Conservation (phyloP, 2,797 vertebrate species). For the Aratinga solstitialis region DNA sequence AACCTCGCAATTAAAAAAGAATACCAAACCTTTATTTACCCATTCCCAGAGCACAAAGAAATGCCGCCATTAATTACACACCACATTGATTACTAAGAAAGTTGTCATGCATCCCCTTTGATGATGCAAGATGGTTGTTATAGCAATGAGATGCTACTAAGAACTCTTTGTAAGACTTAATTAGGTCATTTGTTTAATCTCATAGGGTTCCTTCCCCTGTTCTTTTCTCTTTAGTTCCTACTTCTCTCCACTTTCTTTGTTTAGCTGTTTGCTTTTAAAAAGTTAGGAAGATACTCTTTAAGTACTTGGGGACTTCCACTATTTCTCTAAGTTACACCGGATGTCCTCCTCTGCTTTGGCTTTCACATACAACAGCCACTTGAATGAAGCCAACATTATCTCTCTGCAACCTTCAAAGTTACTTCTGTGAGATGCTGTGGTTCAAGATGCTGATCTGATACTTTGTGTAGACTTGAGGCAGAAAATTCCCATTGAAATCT, state of each 20-base stretch:
- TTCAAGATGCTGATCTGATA: not conserved
- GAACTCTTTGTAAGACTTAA: conserved; percentile 30
- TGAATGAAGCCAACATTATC: not conserved
- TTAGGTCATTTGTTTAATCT: conserved; percentile 38
- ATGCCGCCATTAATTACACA: conserved; percentile 61
- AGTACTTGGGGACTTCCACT: not conserved
- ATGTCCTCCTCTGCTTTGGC: not conserved
- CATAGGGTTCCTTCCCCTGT: not conserved
- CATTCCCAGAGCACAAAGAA: conserved; percentile 39
- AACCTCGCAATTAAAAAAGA: conserved; percentile 46
- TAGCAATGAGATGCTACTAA: conserved; percentile 30
- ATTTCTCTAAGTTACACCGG: not conserved
- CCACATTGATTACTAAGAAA: conserved; percentile 33
- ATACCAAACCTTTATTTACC: conserved; percentile 57
- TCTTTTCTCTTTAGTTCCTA: not conserved
- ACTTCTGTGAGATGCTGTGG: not conserved
- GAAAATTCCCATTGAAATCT: not conserved
- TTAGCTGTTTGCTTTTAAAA: not conserved
- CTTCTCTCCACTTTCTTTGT: not conserved
- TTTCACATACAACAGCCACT: not conserved
- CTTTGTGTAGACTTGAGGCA: not conserved
- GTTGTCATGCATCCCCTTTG: conserved; percentile 29
- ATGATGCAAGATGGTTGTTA: conserved; percentile 55
- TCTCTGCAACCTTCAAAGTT: not conserved
- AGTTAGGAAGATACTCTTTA: not conserved